Evolutionary conservation across 2,113 vertebrate species (phyloP), one percentile per base, ranked within the genome.

Genomic region (Thunnus maccoyii): DNA sequence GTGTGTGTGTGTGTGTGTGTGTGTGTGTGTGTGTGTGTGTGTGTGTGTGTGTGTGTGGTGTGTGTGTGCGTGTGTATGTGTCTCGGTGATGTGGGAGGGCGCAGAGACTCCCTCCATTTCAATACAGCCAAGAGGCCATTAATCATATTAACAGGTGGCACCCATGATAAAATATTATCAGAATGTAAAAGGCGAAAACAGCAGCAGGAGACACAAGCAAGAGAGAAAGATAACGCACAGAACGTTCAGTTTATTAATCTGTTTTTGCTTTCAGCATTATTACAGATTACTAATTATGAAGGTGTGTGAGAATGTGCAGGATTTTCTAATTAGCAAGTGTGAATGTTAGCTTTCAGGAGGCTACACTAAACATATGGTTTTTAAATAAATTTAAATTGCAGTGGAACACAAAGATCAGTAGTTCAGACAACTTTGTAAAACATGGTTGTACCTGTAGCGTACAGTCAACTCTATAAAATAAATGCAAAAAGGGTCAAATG

Each of bases 111-210:
- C 9, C 73, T 82, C 47, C 55, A 77, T 71, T 84, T 69, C 63
- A 80, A 77, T 71, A 75, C 57, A 61, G 25, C 56, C 65, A 52
- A 22, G 14, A 25, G 58, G 71, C 63, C 86, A 91, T 89, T 88
- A 86, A 89, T 86, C 74, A 88, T 56, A 88, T 82, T 76, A 91
- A 83, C 89, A 93, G 91, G 81, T 90, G 89, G 83, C 76, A 80
- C 56, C 72, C 69, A 86, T 80, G 83, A 91, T 93, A 89, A 93
- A 92, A 89, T 77, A 86, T 61, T 27, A 64, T 48, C 58, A 69
- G 65, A 81, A 84, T 61, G 58, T 69, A 48, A 85, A 77, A 66
- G 55, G 55, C 41, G 62, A 67, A 61, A 75, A 70, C 2, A 61
- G 54, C 14, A 82, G 47, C 36, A 17, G 17, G 20, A 78, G 47